These are phyloP conservation scores for Cheilinus undulatus DNA, from an alignment of 2,113 vertebrate genomes.

Conservation along the genomic window DNA sequence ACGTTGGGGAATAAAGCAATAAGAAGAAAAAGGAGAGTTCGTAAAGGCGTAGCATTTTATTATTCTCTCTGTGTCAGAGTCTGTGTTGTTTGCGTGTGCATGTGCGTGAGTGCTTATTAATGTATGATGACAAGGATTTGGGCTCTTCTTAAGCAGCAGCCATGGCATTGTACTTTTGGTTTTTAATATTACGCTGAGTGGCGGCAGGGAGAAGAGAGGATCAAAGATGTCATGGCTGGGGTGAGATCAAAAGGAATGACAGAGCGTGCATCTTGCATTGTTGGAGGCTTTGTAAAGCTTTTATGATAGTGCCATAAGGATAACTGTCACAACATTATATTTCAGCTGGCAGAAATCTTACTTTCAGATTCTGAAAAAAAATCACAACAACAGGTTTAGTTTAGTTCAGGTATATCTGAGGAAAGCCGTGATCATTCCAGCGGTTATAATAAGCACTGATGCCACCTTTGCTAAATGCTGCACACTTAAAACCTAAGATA, in stretches of 20 bases:
- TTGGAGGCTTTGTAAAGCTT: slow-evolving; percentile 65
- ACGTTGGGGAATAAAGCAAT: slow-evolving; percentile 75
- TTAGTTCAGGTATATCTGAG: slow-evolving; percentile 20
- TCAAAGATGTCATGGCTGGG: slow-evolving; percentile 68
- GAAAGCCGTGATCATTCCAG: slow-evolving; percentile 33
- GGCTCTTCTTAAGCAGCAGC: slow-evolving; percentile 55
- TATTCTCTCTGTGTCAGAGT: slow-evolving; percentile 63
- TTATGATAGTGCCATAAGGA: slow-evolving; percentile 50
- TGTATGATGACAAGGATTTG: slow-evolving; percentile 72
- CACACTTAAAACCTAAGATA: slow-evolving; percentile 25
- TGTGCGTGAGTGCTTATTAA: slow-evolving; percentile 62
- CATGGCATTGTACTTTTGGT: slow-evolving; percentile 55
- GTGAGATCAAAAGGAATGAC: slow-evolving; percentile 68
- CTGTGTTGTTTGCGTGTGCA: slow-evolving; percentile 48
- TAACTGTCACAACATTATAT: slow-evolving; percentile 42
- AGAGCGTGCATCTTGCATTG: slow-evolving; percentile 57
- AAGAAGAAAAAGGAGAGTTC: slow-evolving; percentile 64
- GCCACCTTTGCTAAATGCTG: slow-evolving; percentile 37
- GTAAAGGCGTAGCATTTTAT: slow-evolving; percentile 66
- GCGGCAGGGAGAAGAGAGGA: slow-evolving; percentile 62
- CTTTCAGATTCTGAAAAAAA: slow-evolving; percentile 31
- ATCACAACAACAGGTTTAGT: slow-evolving; percentile 25
- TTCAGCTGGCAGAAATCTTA: slow-evolving; percentile 31
- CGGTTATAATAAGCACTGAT: slow-evolving; percentile 39
- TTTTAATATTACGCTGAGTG: slow-evolving; percentile 71